Evolutionary conservation across 2,888 invertebrate genomes (phyloP), one percentile per base, ranked within the genome.

Genomic region (Nomada ferruginata): DNA sequence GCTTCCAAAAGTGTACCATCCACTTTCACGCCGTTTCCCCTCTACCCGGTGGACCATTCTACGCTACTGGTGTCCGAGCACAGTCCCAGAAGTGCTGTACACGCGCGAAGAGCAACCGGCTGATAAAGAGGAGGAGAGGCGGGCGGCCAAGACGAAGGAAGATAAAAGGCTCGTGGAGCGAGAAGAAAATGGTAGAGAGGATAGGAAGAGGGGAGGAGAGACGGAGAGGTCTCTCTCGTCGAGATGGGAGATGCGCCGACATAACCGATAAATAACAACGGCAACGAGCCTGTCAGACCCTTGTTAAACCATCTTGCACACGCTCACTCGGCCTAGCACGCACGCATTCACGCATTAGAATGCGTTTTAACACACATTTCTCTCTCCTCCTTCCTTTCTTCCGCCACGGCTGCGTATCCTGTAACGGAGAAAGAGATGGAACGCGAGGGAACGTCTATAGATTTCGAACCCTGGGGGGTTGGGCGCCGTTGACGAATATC

Each of bases 231-330:
- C 87, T 84, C 87, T 90, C 89, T 89, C 87, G 88, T 87, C 89
- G 91, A 91, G 92, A 92, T 92, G 91, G 92, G 89, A 91, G 93
- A 93, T 93, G 92, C 91, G 91, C 91, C 91, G 92, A 92, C 93
- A 93, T 93, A 93, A 93, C 93, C 93, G 92, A 93, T 93, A 93
- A 93, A 93, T 93, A 93, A 93, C 93, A 93, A 92, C 93, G 91
- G 93, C 92, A 93, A 93, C 93, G 92, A 93, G 93, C 90, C 93
- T 93, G 93, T 93, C 93, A 93, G 93, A 93, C 93, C 93, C 93
- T 93, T 93, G 93, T 93, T 93, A 92, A 93, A 92, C 87, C 90
- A 86, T 83, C 86, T 87, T 89, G 89, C 91, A 88, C 91, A 88
- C 88, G 88, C 88, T 82, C 88, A 80, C 87, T 83, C 88, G 82